A percentile compares a stretch with the other conserved stretches of the same genome.
These are phyloP conservation scores for Cataglyphis cursor DNA, from an alignment of 2,888 invertebrate species.

Conservation along the genomic window DNA sequence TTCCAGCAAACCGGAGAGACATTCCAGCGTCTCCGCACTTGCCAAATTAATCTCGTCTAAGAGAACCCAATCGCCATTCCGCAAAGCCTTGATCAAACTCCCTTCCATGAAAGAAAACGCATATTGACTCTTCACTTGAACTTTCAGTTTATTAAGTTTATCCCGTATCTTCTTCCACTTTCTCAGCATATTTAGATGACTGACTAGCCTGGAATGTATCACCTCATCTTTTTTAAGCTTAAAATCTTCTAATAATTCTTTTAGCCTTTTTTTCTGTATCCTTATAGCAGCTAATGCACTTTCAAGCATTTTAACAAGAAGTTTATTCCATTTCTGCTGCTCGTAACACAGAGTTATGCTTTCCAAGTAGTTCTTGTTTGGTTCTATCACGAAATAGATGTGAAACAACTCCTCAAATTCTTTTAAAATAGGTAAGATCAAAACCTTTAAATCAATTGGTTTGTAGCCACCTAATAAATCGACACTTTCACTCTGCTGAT, in stretches of 20 bases:
- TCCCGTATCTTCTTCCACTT: constrained; percentile 83
- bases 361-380: constrained; percentile 94
- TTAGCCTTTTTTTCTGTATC: constrained; percentile 84
- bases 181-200: constrained; percentile 57
- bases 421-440: constrained; percentile 93
- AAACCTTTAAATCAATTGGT: constrained; percentile 95
- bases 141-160: constrained; percentile 91
- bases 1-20: constrained; percentile 96
- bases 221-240: not conserved
- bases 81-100: constrained; percentile 95
- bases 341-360: constrained; percentile 93
- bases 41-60: constrained; percentile 99
- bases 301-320: constrained; percentile 93
- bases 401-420: constrained; percentile 95
- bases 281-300: constrained; percentile 90
- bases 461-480: constrained; percentile 99
- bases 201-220: not conserved
- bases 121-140: constrained; percentile 92
- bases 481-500: constrained; percentile 98
- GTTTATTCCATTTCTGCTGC: constrained; percentile 91
- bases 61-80: constrained; percentile 97
- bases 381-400: constrained; percentile 91
- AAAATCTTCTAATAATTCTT: constrained; percentile 6
- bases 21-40: constrained; percentile 98
- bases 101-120: constrained; percentile 98